phyloP scores from a whole-genome alignment of 2,888 invertebrate species.

The Hemistola chrysoprasaria region DNA sequence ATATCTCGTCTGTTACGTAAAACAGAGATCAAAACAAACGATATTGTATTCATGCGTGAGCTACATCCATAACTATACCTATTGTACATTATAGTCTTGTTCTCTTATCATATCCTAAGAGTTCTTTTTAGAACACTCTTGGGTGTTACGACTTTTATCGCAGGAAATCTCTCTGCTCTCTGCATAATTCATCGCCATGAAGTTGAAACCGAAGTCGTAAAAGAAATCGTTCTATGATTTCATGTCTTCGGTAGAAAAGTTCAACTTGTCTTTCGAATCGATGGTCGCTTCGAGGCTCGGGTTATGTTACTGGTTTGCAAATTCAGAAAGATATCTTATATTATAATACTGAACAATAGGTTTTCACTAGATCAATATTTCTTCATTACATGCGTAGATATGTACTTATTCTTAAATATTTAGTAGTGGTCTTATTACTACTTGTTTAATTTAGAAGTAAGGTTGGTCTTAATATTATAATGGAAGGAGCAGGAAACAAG shows the following conservation, averaged over 20 bases:
- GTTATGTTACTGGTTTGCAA: constrained; percentile 46
- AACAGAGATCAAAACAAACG: constrained; percentile 24
- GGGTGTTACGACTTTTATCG: constrained; percentile 79
- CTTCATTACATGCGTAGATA: too few species aligned
- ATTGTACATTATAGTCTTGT: constrained; percentile 25
- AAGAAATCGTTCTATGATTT: constrained; percentile 82
- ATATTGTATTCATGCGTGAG: constrained; percentile 23
- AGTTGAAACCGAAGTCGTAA: constrained; percentile 82
- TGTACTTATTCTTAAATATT: too few species aligned
- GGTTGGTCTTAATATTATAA: too few species aligned
- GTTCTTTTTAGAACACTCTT: constrained; percentile 73
- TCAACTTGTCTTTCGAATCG: constrained; percentile 71
- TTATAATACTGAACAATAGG: too few species aligned
- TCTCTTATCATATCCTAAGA: constrained; percentile 61
- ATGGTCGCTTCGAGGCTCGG: constrained; percentile 46
- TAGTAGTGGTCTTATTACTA: too few species aligned
- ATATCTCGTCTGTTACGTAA: background rate
- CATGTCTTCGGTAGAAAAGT: constrained; percentile 76
- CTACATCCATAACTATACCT: constrained; percentile 18
- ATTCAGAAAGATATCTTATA: too few species aligned
- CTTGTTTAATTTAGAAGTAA: too few species aligned
- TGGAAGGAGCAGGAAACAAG: constrained; percentile 10
- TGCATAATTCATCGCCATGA: constrained; percentile 81
- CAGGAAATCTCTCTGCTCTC: constrained; percentile 78
- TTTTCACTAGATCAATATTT: too few species aligned